Percentiles rank a stretch among this genome's conserved stretches.
phyloP scores from a whole-genome alignment of 2,797 vertebrate genomes.

The Epinephelus malabaricus region DNA sequence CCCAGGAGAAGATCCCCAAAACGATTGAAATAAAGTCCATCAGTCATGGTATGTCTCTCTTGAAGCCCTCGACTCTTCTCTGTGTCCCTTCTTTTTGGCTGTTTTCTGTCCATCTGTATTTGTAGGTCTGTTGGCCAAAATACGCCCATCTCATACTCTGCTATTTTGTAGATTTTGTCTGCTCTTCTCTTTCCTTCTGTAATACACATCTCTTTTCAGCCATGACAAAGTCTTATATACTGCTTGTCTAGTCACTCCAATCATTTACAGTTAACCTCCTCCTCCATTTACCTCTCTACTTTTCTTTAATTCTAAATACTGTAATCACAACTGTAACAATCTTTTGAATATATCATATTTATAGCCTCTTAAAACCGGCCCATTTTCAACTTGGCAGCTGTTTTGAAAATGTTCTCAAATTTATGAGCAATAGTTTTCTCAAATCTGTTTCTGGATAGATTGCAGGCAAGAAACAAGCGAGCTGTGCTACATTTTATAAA shows the following conservation, averaged over 20 bases:
- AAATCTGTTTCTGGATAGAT: not conserved
- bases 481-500: not conserved
- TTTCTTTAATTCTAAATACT: conserved; percentile 12
- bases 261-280: not conserved
- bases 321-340: not conserved
- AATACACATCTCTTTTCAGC: not conserved
- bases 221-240: not conserved
- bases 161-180: not conserved
- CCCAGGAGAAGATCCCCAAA: conserved; percentile 96
- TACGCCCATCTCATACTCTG: not conserved
- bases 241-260: not conserved
- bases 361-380: conserved; percentile 2
- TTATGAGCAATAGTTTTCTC: not conserved
- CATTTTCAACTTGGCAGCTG: not conserved
- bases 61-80: not conserved
- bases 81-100: not conserved
- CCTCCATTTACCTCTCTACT: not conserved
- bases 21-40: conserved; percentile 98
- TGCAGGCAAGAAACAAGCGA: not conserved
- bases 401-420: not conserved
- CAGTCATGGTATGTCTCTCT: conserved; percentile 89
- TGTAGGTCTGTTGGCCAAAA: conserved; percentile 12
- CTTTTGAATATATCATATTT: not conserved
- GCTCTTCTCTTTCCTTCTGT: not conserved
- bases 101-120: conserved; percentile 6